Conservation (phyloP, 35 echinoderm and acorn worm species). For the Hemicentrotus pulcherrimus region DNA sequence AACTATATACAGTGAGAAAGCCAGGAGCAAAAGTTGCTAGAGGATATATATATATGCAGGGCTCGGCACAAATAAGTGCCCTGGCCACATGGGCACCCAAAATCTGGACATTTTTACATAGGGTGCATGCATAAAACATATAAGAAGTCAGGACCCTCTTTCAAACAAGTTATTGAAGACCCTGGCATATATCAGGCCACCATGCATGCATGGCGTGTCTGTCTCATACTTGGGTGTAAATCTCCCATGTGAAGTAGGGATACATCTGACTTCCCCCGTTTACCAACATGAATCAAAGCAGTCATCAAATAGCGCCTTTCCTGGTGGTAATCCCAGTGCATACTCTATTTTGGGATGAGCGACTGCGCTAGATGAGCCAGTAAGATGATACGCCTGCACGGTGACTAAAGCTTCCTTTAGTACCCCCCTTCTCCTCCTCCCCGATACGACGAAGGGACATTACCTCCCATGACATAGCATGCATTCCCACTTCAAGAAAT, state of each 20-base stretch:
- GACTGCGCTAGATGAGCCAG: neutral
- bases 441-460: neutral
- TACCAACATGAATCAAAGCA: constrained; percentile 4
- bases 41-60: no score
- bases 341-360: neutral
- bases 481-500: neutral
- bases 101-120: no score
- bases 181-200: neutral
- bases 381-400: neutral
- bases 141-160: no score
- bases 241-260: neutral
- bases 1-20: no score
- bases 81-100: no score
- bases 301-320: neutral
- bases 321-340: neutral
- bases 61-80: no score
- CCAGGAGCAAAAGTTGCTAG: no score
- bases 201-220: neutral
- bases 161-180: no score
- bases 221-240: neutral
- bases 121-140: no score
- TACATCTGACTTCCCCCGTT: neutral
- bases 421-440: neutral
- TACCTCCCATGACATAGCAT: neutral
- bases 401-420: neutral